Evolutionary conservation across 2,113 vertebrate species (phyloP).

Genomic region (Baryphthengus martii): DNA sequence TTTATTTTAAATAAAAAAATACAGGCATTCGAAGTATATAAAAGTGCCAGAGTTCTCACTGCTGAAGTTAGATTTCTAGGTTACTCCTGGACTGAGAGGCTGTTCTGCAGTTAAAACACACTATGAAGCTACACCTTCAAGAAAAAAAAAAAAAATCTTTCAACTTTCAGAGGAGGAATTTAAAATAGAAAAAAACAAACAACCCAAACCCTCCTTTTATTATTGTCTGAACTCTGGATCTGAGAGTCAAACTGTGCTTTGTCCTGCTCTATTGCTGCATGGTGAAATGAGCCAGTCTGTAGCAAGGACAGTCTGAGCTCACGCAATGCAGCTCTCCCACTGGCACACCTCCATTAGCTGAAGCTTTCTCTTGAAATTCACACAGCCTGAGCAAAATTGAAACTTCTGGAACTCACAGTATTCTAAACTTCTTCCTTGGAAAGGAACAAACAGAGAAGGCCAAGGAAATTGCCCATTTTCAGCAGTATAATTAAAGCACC

Average conservation of each 20-base stretch:
- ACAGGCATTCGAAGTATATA: neutral
- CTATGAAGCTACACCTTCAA: neutral
- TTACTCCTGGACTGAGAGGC: neutral
- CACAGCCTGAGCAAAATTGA: neutral
- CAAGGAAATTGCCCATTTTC: neutral
- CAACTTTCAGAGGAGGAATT: neutral
- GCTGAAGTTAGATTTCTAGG: neutral
- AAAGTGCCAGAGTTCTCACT: neutral
- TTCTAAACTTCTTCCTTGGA: neutral
- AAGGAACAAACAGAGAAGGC: neutral
- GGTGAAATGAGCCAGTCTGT: neutral
- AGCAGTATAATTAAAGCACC: neutral
- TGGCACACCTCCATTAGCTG: neutral
- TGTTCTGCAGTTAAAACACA: neutral
- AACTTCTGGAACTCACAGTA: neutral
- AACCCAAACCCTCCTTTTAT: neutral
- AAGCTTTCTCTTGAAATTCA: neutral
- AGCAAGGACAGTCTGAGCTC: neutral
- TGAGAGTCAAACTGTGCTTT: neutral
- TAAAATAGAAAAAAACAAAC: no score
- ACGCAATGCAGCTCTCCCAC: neutral
- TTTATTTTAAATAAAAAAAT: neutral
- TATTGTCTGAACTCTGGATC: neutral
- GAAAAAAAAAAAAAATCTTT: neutral
- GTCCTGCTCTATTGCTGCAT: neutral